A percentile compares a stretch with the other conserved stretches of the same genome.
Evolutionary conservation across 2,113 vertebrate genomes (phyloP).

Genomic region (Pygoscelis adeliae): DNA sequence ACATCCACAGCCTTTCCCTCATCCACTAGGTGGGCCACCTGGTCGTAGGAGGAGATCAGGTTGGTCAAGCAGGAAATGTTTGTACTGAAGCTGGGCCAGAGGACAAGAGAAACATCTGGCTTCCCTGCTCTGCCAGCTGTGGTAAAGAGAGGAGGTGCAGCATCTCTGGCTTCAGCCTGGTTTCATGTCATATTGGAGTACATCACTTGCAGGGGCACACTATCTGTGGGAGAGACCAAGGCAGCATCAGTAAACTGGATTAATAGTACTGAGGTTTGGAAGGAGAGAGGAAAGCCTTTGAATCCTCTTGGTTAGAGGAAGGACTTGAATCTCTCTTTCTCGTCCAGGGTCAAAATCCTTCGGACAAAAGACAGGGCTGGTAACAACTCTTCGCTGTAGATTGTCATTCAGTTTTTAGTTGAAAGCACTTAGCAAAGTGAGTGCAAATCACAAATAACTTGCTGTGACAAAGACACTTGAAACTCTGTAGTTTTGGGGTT

Average conservation of each 20-base stretch:
- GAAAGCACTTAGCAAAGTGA: background rate
- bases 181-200: fast-evolving
- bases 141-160: background rate
- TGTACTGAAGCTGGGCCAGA: background rate
- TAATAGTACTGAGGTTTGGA: background rate
- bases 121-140: background rate
- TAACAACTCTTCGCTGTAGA: fast-evolving
- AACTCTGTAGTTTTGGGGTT: background rate
- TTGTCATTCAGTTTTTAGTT: background rate
- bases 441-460: background rate
- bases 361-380: background rate
- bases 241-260: background rate
- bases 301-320: background rate
- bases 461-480: background rate
- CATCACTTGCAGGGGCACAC: background rate
- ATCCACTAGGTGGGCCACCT: too few species aligned
- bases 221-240: background rate
- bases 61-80: too few species aligned
- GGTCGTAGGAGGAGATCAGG: too few species aligned
- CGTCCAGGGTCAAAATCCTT: fast-evolving
- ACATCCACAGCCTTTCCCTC: too few species aligned
- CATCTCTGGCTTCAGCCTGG: background rate
- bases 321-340: background rate
- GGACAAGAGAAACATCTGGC: background rate
- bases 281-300: background rate